Evolutionary conservation across 2,113 vertebrate species (phyloP).

Genomic region (Heterochromis multidens): DNA sequence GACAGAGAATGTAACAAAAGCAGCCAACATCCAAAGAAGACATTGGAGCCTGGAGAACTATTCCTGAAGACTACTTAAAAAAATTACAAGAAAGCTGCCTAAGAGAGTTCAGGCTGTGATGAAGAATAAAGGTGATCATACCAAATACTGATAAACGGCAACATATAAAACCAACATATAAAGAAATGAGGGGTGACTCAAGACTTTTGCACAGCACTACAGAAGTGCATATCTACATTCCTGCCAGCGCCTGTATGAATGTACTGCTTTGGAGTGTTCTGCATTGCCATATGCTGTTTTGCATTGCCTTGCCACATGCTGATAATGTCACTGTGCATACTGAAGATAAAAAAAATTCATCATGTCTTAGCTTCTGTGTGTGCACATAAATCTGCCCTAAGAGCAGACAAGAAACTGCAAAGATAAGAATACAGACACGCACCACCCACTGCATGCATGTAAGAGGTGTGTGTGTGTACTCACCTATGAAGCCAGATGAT

Average conservation of each 20-base stretch:
- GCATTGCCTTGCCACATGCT: neutral
- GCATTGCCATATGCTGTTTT: neutral
- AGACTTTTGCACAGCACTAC: neutral
- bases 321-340: conserved; percentile 7
- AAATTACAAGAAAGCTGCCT: neutral
- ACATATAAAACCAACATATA: no score
- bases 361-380: neutral
- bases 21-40: neutral
- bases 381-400: neutral
- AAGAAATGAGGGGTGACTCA: neutral
- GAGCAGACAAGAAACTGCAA: neutral
- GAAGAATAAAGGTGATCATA: no score
- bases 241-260: neutral
- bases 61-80: neutral
- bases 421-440: conserved; percentile 22
- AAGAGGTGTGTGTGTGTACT: conserved; percentile 20
- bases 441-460: neutral
- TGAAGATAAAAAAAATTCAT: conserved; percentile 13
- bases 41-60: neutral
- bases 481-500: conserved; percentile 97
- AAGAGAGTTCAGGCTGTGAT: neutral
- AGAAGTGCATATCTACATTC: neutral
- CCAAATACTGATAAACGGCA: no score
- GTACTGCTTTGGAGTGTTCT: neutral
- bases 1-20: no score